Conservation (phyloP, 2,888 invertebrate species). For the Enchytraeus crypticus region DNA sequence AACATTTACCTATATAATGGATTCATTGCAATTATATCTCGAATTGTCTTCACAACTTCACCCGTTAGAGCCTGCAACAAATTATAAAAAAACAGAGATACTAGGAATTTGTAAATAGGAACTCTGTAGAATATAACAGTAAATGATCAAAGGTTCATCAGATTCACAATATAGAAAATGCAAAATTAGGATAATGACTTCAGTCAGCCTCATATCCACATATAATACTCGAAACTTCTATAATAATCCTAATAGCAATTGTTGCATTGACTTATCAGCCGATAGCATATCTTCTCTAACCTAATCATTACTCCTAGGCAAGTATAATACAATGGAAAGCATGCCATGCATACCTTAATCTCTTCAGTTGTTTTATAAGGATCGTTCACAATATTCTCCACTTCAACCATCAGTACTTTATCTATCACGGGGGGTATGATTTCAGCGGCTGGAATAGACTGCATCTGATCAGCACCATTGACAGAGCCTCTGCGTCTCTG, state of each 20-base stretch:
- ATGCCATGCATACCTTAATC: conserved; percentile 80
- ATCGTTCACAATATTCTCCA: conserved; percentile 80
- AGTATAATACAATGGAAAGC: too few relatives aligned
- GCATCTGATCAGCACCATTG: background rate
- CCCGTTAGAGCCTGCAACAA: conserved; percentile 70
- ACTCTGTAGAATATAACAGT: too few relatives aligned
- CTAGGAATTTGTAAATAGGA: too few relatives aligned
- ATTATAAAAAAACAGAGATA: background rate
- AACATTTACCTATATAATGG: conserved; percentile 75
- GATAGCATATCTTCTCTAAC: too few relatives aligned
- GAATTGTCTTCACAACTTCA: conserved; percentile 90
- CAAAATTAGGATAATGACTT: too few relatives aligned
- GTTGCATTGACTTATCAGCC: too few relatives aligned
- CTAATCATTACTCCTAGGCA: too few relatives aligned
- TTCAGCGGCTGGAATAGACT: background rate
- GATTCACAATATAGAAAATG: too few relatives aligned
- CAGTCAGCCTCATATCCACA: too few relatives aligned
- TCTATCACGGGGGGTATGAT: background rate
- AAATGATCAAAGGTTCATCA: too few relatives aligned
- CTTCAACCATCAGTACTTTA: conserved; percentile 72
- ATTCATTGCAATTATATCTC: conserved; percentile 92
- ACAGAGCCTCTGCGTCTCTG: background rate
- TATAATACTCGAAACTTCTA: too few relatives aligned
- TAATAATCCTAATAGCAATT: too few relatives aligned
- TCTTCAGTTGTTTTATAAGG: conserved; percentile 84